These are phyloP conservation scores for Cylloceria caligata DNA, from an alignment of 2,888 invertebrate species.

Conservation along the genomic window DNA sequence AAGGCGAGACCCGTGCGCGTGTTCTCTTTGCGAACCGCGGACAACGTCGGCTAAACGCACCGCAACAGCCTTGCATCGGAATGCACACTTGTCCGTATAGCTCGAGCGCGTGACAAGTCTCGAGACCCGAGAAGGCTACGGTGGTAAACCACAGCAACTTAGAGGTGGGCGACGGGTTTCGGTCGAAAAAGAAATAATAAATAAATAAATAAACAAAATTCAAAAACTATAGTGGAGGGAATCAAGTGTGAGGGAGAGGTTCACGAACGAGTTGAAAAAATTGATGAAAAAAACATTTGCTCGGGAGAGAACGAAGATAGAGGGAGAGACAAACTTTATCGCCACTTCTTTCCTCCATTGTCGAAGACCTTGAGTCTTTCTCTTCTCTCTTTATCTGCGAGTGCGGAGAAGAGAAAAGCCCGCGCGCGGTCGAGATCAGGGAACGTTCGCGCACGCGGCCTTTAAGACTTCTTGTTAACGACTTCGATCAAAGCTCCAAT, in stretches of 20 bases:
- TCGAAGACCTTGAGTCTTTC: conserved; percentile 36
- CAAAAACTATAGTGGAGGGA: conserved; percentile 17
- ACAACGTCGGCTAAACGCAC: conserved; percentile 31
- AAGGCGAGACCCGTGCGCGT: conserved; percentile 28
- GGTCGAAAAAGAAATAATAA: not conserved
- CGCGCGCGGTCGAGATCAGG: conserved; percentile 61
- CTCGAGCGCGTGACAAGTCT: conserved; percentile 4
- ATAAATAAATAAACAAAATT: no score
- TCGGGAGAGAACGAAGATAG: not conserved
- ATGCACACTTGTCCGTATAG: conserved; percentile 67
- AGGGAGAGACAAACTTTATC: conserved; percentile 3
- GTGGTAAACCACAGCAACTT: conserved; percentile 23
- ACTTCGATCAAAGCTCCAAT: conserved; percentile 48
- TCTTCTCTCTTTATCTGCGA: conserved; percentile 59
- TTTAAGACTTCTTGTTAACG: conserved; percentile 43
- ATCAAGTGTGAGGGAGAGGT: conserved; percentile 41
- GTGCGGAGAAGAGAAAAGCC: conserved; percentile 69
- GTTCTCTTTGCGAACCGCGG: conserved; percentile 56
- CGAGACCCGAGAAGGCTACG: conserved; percentile 13
- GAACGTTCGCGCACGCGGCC: conserved; percentile 36
- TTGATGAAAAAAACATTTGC: conserved; percentile 15
- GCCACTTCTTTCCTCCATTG: conserved; percentile 27
- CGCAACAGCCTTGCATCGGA: conserved; percentile 70
- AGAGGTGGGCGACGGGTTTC: conserved; percentile 58
- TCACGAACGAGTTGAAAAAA: not conserved